phyloP scores from a whole-genome alignment of 2,113 vertebrate genomes.

The Capricornis sumatraensis region DNA sequence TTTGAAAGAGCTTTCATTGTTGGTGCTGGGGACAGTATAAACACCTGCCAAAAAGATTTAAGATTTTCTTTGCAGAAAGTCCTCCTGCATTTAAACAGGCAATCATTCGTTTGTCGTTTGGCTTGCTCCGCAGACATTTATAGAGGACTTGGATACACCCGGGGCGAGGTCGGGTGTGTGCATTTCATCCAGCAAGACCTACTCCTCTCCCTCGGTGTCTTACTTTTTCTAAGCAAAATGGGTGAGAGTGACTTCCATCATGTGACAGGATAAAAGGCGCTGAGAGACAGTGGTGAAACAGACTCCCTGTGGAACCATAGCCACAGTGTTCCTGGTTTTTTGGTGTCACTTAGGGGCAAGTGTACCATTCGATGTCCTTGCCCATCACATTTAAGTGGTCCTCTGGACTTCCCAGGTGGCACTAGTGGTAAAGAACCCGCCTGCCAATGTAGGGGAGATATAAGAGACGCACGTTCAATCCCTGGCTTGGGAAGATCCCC shows the following conservation, averaged over 20 bases:
- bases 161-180: background rate
- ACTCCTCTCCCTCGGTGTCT: background rate
- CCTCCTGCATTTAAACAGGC: constrained; percentile 19
- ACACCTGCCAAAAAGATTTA: constrained; percentile 66
- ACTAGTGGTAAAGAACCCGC: background rate
- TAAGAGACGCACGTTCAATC: rapidly evolving
- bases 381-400: no score
- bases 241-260: background rate
- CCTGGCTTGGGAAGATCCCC: background rate
- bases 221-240: background rate
- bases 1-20: constrained; percentile 42
- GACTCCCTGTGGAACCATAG: background rate
- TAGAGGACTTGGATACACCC: background rate
- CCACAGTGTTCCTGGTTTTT: background rate
- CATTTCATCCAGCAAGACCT: background rate
- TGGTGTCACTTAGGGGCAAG: background rate
- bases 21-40: constrained; percentile 28
- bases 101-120: background rate
- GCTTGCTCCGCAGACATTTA: constrained; percentile 7
- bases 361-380: background rate
- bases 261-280: background rate
- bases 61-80: constrained; percentile 58
- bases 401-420: background rate
- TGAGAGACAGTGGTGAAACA: background rate
- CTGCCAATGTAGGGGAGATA: background rate